Percentiles rank a stretch among this genome's conserved stretches.
Conservation (phyloP, 2,888 invertebrate genomes). For the Hedya salicella region DNA sequence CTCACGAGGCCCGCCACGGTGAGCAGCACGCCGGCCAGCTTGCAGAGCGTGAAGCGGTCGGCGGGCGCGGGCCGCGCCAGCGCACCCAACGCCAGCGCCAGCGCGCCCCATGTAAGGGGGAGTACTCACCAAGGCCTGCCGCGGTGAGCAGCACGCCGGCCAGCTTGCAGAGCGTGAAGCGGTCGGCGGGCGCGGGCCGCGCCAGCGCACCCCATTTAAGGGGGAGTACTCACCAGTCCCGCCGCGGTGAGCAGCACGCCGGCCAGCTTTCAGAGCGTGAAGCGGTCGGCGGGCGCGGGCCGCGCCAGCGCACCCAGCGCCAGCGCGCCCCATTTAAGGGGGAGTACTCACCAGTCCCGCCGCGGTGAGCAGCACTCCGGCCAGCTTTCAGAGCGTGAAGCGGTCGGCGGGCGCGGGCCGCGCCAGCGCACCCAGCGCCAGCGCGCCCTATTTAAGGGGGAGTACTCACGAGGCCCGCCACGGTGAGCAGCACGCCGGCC, state of each 20-base stretch:
- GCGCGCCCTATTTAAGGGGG: no score
- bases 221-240: slow-evolving; percentile 88
- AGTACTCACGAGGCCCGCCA: slow-evolving; percentile 80
- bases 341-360: slow-evolving; percentile 90
- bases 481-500: no score
- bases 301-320: slow-evolving; percentile 84
- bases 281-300: slow-evolving; percentile 91
- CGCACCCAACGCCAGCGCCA: slow-evolving; percentile 85
- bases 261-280: slow-evolving; percentile 93
- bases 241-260: slow-evolving; percentile 91
- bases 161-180: no score
- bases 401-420: slow-evolving; percentile 91
- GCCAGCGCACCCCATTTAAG: no score
- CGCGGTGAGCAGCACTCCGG: slow-evolving; percentile 92
- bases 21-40: slow-evolving; percentile 91
- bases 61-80: slow-evolving; percentile 93
- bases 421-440: slow-evolving; percentile 83
- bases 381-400: slow-evolving; percentile 93
- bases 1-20: slow-evolving; percentile 92
- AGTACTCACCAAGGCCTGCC: no score
- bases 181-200: no score
- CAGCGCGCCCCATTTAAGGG: slow-evolving; percentile 91
- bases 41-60: slow-evolving; percentile 94
- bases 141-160: no score
- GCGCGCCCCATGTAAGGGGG: no score